Base-by-base conservation (phyloP, 1,140 invertebrate genomes). In the Euura lappo region DNA sequence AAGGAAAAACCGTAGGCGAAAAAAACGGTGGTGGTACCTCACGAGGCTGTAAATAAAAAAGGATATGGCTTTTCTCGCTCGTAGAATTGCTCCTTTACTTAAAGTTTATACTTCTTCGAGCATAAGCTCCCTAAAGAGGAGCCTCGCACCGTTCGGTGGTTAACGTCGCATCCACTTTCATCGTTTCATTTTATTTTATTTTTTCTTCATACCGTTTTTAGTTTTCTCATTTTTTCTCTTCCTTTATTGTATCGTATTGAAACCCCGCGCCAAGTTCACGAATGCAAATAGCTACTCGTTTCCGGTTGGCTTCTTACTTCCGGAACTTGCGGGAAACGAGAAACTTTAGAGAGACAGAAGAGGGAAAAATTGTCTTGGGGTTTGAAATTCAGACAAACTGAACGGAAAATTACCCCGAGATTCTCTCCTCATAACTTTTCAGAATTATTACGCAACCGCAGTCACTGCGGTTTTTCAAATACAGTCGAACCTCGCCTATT, bases 271-370 rank as follows among this genome's bases (percentile, higher is more conserved):
- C 28, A 28, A 28, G 28, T 28, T 81, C 78, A 71, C 79, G 82
- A 81, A 85, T 85, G 84, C 83, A 84, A 85, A 85, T 85, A 79
- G 78, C 69, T 45, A 72, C 69, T 77, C 77, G 82, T 84, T 83
- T 84, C 83, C 81, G 83, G 71, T 69, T 71, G 73, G 74, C 76
- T 76, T 73, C 77, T 74, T 73, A 76, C 78, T 81, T 83, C 81
- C 81, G 80, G 76, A 69, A 75, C 60, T n/a, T 69, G 70, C 65
- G 72, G 51, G 13, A n/a, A 60, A n/a, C 10, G 51, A 60, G 47
- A 51, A 51, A 51, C 6, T 51, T 28, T 28, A 28, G 28, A 28
- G 28, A 28, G 28, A 28, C 28, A 28, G 28, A 28, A 51, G 47
- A 51, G 47, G 11, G 47, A 51, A 51, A 51, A 11, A 51, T 5